Percentiles rank a stretch among this genome's conserved stretches.
These are phyloP conservation scores for Galagoides demidoff DNA, from an alignment of 2,797 vertebrate genomes.

Conservation along the genomic window DNA sequence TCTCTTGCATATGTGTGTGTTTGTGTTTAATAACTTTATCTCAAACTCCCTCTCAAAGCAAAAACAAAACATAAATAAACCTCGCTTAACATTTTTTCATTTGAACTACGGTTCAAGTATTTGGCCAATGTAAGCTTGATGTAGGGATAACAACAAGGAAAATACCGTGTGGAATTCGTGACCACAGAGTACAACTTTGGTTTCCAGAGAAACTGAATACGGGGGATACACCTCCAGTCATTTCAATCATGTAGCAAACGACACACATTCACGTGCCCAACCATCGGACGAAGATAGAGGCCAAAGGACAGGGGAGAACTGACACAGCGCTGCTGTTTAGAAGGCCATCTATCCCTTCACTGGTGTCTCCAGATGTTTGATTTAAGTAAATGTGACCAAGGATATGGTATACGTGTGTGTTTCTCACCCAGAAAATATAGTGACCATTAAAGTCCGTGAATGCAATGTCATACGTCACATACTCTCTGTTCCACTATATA, in stretches of 20 bases:
- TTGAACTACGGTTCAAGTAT: not conserved
- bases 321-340: not conserved
- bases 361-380: not conserved
- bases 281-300: not conserved
- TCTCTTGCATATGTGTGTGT: not conserved
- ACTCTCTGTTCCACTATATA: not conserved
- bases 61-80: not conserved
- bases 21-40: conserved; percentile 31
- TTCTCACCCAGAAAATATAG: not conserved
- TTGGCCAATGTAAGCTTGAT: not conserved
- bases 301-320: not conserved
- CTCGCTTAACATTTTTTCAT: not conserved
- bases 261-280: not conserved
- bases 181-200: not conserved
- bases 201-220: not conserved
- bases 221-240: not conserved
- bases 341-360: not conserved
- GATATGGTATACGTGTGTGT: not conserved
- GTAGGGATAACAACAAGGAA: not conserved
- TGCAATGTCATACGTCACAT: not conserved
- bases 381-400: not conserved
- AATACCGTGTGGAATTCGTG: not conserved
- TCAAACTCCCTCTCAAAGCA: not conserved
- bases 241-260: not conserved
- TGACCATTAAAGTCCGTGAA: not conserved